Conservation (phyloP, 2,113 vertebrate genomes). For the Centrocercus urophasianus region DNA sequence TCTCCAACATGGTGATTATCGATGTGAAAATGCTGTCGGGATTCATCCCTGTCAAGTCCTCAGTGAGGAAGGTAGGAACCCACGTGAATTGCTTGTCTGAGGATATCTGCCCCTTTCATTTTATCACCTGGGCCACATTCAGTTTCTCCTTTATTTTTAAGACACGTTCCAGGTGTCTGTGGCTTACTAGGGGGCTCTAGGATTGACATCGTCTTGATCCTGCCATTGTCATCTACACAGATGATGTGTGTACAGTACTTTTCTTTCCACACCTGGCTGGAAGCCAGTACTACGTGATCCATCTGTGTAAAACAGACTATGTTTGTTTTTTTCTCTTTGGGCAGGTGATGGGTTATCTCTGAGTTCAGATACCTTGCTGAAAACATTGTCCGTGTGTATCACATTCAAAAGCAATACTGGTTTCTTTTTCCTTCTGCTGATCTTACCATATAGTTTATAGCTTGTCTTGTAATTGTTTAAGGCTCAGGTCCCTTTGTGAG, state of each 20-base stretch:
- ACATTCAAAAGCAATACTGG: not conserved
- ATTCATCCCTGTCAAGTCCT: constrained; percentile 58
- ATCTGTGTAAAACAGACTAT: not conserved
- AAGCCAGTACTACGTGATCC: not conserved
- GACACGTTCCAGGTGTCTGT: not conserved
- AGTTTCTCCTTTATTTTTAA: not conserved
- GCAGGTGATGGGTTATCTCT: not conserved
- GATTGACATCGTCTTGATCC: not conserved
- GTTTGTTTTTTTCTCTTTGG: not conserved
- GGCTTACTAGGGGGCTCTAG: not conserved
- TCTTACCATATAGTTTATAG: not conserved
- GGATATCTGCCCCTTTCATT: not conserved
- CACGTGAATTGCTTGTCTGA: not conserved
- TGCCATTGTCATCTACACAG: not conserved
- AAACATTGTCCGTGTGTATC: not conserved
- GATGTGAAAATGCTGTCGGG: constrained; percentile 76
- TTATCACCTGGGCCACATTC: not conserved
- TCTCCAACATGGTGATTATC: constrained; percentile 66
- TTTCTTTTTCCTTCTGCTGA: not conserved
- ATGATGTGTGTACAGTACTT: accelerated
- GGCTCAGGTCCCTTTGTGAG: not conserved
- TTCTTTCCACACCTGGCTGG: not conserved
- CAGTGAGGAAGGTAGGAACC: constrained; percentile 45
- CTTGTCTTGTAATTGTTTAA: not conserved
- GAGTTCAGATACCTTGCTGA: not conserved